Evolutionary conservation across 2,797 vertebrate species (phyloP).

Genomic region (Aphelocoma californica): DNA sequence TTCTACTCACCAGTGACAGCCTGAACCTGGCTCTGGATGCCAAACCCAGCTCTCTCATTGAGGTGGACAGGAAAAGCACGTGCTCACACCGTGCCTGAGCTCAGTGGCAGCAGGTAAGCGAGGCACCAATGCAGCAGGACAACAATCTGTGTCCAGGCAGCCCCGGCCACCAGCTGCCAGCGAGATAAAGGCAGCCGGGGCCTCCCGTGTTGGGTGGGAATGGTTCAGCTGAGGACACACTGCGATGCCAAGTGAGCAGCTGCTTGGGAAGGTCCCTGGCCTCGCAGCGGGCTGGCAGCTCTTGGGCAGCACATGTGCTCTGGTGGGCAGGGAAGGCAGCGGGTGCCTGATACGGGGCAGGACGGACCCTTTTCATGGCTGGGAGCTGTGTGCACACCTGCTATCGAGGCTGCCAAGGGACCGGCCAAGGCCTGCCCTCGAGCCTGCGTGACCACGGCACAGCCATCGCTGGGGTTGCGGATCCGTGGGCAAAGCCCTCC

Average conservation of each 20-base stretch:
- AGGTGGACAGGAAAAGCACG: neutral
- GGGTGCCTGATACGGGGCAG: neutral
- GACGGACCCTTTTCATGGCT: no score
- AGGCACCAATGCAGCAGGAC: fast-evolving
- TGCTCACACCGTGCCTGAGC: neutral
- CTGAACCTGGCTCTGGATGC: neutral
- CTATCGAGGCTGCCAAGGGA: neutral
- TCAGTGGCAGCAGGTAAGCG: neutral
- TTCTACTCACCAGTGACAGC: neutral
- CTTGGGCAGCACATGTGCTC: neutral
- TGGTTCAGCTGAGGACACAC: neutral
- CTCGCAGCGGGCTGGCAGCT: neutral
- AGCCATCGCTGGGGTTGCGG: fast-evolving
- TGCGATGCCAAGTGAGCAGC: fast-evolving
- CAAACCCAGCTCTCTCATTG: neutral
- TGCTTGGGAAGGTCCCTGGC: neutral
- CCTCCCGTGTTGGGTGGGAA: neutral
- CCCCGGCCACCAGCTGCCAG: neutral
- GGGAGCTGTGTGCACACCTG: neutral
- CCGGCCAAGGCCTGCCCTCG: neutral
- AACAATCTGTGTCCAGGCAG: fast-evolving
- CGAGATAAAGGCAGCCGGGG: neutral
- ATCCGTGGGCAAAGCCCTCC: neutral
- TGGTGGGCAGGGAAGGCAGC: fast-evolving
- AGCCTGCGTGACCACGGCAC: neutral